phyloP scores from a whole-genome alignment of 2,888 invertebrate genomes.

The Monopis laevigella region DNA sequence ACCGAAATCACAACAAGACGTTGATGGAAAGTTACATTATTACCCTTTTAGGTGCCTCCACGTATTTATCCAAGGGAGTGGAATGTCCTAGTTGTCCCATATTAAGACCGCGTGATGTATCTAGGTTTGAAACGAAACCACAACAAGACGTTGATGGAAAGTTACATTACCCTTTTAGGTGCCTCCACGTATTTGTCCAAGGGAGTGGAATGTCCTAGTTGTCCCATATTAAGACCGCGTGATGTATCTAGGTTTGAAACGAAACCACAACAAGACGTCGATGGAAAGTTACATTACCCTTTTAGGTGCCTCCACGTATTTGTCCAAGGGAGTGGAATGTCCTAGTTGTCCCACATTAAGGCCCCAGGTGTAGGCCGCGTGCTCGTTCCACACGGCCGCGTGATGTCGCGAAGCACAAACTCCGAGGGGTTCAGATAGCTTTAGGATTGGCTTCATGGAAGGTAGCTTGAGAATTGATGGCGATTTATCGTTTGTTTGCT shows the following conservation, averaged over 20 bases:
- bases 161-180: too few species aligned
- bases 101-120: too few species aligned
- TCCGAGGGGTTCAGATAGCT: slow-evolving; percentile 46
- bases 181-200: slow-evolving; percentile 45
- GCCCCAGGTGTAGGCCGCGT: slow-evolving; percentile 81
- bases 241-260: too few species aligned
- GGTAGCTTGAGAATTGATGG: slow-evolving; percentile 39
- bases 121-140: too few species aligned
- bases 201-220: slow-evolving; percentile 73
- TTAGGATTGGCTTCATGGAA: slow-evolving; percentile 37
- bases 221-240: slow-evolving; percentile 87
- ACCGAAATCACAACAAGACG: too few species aligned
- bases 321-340: slow-evolving; percentile 59
- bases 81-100: too few species aligned
- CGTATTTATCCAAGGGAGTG: too few species aligned
- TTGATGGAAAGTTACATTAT: too few species aligned
- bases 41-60: too few species aligned
- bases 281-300: too few species aligned
- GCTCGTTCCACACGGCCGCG: slow-evolving; percentile 72
- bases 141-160: too few species aligned
- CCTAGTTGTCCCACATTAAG: slow-evolving; percentile 85
- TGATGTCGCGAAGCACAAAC: slow-evolving; percentile 77
- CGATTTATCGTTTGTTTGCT: slow-evolving; percentile 41
- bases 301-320: slow-evolving; percentile 52
- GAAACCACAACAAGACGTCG: too few species aligned